Conservation (phyloP, 2,113 vertebrate species). For the Oryctolagus cuniculus region DNA sequence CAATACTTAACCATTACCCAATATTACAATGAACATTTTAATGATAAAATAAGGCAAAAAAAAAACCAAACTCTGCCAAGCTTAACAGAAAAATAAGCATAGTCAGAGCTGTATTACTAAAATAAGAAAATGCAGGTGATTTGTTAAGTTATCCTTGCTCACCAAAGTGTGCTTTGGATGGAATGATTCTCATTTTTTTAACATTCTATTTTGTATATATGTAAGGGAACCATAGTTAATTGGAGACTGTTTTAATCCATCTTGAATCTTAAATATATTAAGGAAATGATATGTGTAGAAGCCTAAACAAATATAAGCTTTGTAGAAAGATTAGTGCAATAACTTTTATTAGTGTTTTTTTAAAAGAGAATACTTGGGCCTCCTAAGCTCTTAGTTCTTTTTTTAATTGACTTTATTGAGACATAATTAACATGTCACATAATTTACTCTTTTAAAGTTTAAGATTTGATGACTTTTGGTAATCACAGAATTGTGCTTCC, state of each 20-base stretch:
- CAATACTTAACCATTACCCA: neutral
- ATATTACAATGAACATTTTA: neutral
- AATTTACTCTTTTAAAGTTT: neutral
- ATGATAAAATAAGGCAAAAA: slow-evolving; percentile 31
- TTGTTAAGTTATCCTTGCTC: neutral
- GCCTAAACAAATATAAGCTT: neutral
- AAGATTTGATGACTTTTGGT: neutral
- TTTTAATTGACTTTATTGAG: neutral
- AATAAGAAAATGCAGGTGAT: neutral
- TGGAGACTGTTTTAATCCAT: neutral
- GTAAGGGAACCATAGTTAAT: neutral
- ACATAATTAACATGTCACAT: neutral
- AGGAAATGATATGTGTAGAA: slow-evolving; percentile 6
- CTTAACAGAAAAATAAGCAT: neutral
- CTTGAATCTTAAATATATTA: neutral
- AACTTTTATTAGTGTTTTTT: neutral
- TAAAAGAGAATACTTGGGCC: neutral
- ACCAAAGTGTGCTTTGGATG: neutral
- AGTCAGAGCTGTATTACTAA: neutral
- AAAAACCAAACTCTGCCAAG: neutral
- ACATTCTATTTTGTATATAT: neutral
- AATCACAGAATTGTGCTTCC: neutral
- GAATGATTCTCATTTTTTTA: neutral
- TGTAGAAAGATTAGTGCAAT: neutral
- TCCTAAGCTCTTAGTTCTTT: neutral